Percentiles rank a stretch among this genome's conserved stretches.
These are phyloP conservation scores for Lampropteryx suffumata DNA, from an alignment of 2,888 invertebrate genomes.

Conservation along the genomic window DNA sequence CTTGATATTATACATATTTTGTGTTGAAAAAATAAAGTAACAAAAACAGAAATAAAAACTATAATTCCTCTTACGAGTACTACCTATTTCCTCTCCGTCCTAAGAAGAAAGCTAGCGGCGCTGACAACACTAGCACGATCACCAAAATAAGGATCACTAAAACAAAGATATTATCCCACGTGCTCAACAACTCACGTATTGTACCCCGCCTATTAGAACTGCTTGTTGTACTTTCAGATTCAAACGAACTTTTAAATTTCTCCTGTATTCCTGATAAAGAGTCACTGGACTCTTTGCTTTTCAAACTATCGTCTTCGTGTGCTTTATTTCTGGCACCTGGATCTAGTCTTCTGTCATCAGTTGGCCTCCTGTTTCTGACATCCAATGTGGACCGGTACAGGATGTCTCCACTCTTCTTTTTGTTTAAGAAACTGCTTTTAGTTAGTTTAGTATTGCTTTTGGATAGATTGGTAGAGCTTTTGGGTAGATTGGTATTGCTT, in stretches of 20 bases:
- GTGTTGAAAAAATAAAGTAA: slow-evolving; percentile 20
- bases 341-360: not conserved
- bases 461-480: too few relatives aligned
- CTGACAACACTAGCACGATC: slow-evolving; percentile 44
- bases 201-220: not conserved
- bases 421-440: too few relatives aligned
- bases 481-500: too few relatives aligned
- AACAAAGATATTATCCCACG: slow-evolving; percentile 46
- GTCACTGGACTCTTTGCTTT: not conserved
- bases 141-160: slow-evolving; percentile 45
- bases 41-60: slow-evolving; percentile 33
- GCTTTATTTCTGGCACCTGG: not conserved
- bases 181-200: slow-evolving; percentile 14
- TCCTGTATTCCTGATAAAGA: slow-evolving; percentile 5
- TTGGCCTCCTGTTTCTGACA: not conserved
- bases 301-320: not conserved
- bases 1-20: too few relatives aligned
- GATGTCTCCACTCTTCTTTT: not conserved
- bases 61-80: slow-evolving; percentile 49
- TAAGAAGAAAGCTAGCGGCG: slow-evolving; percentile 42
- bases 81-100: slow-evolving; percentile 30
- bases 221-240: not conserved
- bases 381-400: not conserved
- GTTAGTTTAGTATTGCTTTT: too few relatives aligned
- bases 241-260: not conserved